Evolutionary conservation across 2,888 invertebrate genomes (phyloP).

Genomic region (Aphrophora alni): DNA sequence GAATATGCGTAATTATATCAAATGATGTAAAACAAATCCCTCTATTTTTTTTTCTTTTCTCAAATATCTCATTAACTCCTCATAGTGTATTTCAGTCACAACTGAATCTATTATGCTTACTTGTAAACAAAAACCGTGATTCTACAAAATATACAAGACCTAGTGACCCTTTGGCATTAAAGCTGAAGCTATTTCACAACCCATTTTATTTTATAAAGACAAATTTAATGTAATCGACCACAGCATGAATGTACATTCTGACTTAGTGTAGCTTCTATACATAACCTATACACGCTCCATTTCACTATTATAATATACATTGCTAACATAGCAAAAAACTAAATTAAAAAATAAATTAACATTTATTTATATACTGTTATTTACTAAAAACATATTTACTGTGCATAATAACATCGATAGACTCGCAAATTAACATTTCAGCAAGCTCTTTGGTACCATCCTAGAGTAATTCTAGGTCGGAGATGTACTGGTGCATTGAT

Average conservation of each 20-base stretch:
- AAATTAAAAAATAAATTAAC: conserved; percentile 28
- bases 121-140: background rate
- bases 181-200: conserved; percentile 47
- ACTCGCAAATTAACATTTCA: conserved; percentile 31
- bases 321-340: conserved; percentile 32
- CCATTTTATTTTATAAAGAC: conserved; percentile 25
- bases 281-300: conserved; percentile 2
- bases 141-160: background rate
- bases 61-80: background rate
- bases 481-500: background rate
- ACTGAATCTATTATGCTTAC: background rate
- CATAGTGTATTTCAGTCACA: background rate
- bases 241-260: background rate
- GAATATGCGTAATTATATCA: background rate
- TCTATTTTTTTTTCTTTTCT: background rate
- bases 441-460: conserved; percentile 27
- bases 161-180: conserved; percentile 14
- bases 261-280: background rate
- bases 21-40: background rate
- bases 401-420: conserved; percentile 34
- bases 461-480: conserved; percentile 28
- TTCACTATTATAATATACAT: conserved; percentile 26
- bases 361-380: conserved; percentile 27
- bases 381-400: conserved; percentile 21
- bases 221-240: background rate